Evolutionary conservation across 1,140 invertebrate species (phyloP), one percentile per base, ranked within the genome.

Genomic region (Pollicipes pollicipes): DNA sequence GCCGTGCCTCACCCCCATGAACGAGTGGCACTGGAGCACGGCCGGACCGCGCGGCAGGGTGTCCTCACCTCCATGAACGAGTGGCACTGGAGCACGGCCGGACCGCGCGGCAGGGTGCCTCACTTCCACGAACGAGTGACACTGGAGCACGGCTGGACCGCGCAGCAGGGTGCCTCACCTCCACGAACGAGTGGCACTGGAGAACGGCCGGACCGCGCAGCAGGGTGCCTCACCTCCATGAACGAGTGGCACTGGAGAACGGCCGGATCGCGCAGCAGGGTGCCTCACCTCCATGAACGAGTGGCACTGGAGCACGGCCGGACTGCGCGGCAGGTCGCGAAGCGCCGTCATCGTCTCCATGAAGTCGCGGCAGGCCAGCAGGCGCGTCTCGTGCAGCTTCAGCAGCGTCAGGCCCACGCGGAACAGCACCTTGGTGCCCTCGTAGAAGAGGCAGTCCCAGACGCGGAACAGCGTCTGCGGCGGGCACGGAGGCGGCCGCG

Each of bases 361-460:
- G 77, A 93, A 89, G 76, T 91, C 88, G 75, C 85, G 84, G 75
- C 88, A 89, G 31, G 84, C 83, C 75, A 92, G 80, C 73, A 94
- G 84, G 73, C 84, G 83, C 1, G 84, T 81, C 75, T 83, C 82
- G 76, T 92, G 89, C 70, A 86, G 80, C 78, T 87, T 87, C 66
- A 95, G 87, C 66, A 95, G 81, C 29, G 90, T 90, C 67, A 95
- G 77, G 73, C 88, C 89, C n/a, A 94, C 92, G 76, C 91, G 82
- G 76, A 94, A 90, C 27, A 95, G 78, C 72, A 90, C 84, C 79
- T 94, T 97, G 63, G 88, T 89, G 29, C 95, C 94, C 81, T 97
- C 94, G 75, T 91, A 89, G 80, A 97, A 95, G 66, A 97, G 81
- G 76, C 92, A 95, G 79, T 98, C 95, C 94, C 94, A 95, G 78